These are phyloP conservation scores for Drosophila burlai DNA, from an alignment of 1,140 invertebrate species.

Conservation along the genomic window DNA sequence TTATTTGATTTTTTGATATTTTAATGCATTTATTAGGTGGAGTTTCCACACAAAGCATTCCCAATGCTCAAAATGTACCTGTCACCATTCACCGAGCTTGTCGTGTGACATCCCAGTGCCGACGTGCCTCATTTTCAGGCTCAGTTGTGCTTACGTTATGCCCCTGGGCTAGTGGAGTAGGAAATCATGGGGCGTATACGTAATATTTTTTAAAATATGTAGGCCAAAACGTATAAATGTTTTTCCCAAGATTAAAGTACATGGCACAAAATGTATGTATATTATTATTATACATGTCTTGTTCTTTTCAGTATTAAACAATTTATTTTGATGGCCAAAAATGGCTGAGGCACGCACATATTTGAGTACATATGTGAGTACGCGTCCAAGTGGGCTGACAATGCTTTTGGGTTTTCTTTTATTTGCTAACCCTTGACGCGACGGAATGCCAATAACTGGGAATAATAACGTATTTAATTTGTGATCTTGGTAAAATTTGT, in stretches of 20 bases:
- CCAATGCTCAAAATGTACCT: slow-evolving; percentile 1
- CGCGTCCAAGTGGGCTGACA: neutral
- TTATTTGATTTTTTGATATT: neutral
- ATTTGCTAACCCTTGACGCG: slow-evolving; percentile 2
- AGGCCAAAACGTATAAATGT: neutral
- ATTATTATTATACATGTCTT: neutral
- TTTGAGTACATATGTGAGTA: neutral
- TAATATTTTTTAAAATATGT: slow-evolving; percentile 3
- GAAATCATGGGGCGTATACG: neutral
- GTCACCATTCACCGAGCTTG: neutral
- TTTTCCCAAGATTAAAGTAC: neutral
- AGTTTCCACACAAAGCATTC: neutral
- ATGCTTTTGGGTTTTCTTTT: neutral
- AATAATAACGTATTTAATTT: slow-evolving; percentile 1
- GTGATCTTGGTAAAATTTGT: neutral
- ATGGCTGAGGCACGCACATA: slow-evolving; percentile 2
- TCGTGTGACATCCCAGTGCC: neutral
- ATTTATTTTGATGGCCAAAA: slow-evolving; percentile 13
- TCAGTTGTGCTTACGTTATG: neutral
- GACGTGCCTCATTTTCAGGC: slow-evolving; percentile 5
- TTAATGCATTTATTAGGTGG: slow-evolving; percentile 12
- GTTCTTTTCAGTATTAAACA: neutral
- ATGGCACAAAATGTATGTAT: neutral
- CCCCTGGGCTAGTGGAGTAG: neutral
- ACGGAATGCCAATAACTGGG: neutral